Evolutionary conservation across 2,797 vertebrate species (phyloP).

Genomic region (Hyperoplus lanceolatus): DNA sequence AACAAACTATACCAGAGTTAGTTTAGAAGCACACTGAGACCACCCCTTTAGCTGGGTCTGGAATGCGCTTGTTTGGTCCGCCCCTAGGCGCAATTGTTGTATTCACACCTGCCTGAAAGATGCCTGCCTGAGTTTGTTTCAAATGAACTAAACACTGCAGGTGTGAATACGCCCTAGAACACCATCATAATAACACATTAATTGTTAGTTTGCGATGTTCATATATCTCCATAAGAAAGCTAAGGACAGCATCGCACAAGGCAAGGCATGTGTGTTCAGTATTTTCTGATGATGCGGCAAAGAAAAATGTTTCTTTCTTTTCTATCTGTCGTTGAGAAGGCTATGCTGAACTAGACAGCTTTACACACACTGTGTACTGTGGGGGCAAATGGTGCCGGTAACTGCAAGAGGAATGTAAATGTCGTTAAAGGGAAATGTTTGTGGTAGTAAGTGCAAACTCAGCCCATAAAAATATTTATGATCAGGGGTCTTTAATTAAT

Average conservation of each 20-base stretch:
- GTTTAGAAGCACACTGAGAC: no score
- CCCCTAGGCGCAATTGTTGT: no score
- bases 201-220: conserved; percentile 36
- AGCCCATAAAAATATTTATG: conserved; percentile 48
- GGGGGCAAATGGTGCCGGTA: not conserved
- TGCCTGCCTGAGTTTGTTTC: no score
- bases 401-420: conserved; percentile 17
- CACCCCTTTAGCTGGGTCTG: no score
- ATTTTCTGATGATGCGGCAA: not conserved
- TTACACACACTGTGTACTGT: not conserved
- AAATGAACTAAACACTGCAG: no score
- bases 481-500: conserved; percentile 49
- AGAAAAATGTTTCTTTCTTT: conserved; percentile 9
- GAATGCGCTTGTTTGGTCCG: no score
- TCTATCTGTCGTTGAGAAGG: conserved; percentile 5
- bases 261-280: conserved; percentile 17
- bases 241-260: conserved; percentile 13
- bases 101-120: no score
- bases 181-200: conserved; percentile 10
- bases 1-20: no score
- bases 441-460: conserved; percentile 36
- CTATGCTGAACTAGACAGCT: not conserved
- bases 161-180: not conserved
- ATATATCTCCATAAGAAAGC: conserved; percentile 12
- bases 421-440: conserved; percentile 18